phyloP scores from a whole-genome alignment of 2,797 vertebrate genomes.

The Natrix natrix region DNA sequence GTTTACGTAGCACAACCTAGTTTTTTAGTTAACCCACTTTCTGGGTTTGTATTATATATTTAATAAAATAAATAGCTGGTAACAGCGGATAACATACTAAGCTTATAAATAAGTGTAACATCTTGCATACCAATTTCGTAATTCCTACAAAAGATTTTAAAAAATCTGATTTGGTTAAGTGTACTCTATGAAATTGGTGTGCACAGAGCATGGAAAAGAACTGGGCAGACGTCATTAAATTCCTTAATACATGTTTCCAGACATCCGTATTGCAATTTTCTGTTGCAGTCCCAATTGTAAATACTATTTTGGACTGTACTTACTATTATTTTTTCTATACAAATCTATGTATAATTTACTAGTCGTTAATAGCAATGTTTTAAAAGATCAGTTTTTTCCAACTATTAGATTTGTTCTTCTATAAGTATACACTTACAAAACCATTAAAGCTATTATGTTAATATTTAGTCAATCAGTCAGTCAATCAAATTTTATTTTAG shows the following conservation, averaged over 20 bases:
- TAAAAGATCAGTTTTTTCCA: neutral
- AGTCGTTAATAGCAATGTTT: neutral
- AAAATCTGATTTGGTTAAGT: neutral
- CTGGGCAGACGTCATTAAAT: neutral
- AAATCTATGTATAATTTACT: neutral
- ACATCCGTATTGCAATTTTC: neutral
- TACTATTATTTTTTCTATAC: neutral
- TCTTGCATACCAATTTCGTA: neutral
- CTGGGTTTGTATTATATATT: neutral
- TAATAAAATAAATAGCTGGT: neutral
- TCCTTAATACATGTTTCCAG: neutral
- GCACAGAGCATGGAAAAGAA: neutral
- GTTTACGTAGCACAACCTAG: neutral
- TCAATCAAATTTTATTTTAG: neutral
- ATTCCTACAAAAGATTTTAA: neutral
- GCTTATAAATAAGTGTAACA: neutral
- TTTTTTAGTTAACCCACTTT: neutral
- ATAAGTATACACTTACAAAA: neutral
- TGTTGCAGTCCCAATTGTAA: neutral
- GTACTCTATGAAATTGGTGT: neutral
- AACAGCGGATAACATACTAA: neutral
- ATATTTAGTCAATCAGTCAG: neutral
- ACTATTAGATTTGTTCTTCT: neutral
- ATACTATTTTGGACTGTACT: neutral
- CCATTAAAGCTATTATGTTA: neutral